A percentile compares a stretch with the other conserved stretches of the same genome.
phyloP scores from a whole-genome alignment of 2,113 vertebrate genomes.

The Rissa tridactyla region DNA sequence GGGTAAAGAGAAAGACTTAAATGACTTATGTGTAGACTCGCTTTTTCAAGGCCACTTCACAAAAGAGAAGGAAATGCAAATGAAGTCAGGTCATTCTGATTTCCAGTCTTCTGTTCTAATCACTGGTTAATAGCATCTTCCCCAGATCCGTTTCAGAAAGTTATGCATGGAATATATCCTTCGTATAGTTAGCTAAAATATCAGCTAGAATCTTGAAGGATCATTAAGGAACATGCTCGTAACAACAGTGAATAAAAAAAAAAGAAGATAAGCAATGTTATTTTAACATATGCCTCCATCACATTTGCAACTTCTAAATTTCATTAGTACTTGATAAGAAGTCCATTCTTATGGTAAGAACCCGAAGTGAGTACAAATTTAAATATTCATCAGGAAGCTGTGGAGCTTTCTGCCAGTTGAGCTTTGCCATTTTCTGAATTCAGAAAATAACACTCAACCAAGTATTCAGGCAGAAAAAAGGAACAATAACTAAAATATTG shows the following conservation, averaged over 20 bases:
- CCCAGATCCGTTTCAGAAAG: background rate
- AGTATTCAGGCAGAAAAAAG: background rate
- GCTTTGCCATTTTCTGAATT: background rate
- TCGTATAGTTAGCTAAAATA: background rate
- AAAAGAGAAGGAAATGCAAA: background rate
- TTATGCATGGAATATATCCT: background rate
- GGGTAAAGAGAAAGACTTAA: background rate
- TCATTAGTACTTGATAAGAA: background rate
- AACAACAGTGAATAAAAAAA: background rate
- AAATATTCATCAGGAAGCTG: background rate
- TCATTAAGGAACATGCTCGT: background rate
- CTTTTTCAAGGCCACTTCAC: background rate
- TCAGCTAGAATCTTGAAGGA: background rate
- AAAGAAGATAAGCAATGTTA: background rate
- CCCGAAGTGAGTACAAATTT: background rate
- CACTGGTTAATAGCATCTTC: background rate
- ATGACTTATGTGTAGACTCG: background rate
- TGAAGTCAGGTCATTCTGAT: background rate
- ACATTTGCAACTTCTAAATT: background rate
- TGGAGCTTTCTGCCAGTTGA: background rate
- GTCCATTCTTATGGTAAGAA: background rate
- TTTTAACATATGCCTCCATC: background rate
- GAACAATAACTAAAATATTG: background rate
- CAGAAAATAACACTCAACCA: background rate
- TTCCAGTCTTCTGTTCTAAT: background rate